Base-by-base conservation (phyloP, 2,888 invertebrate species). In the Drosophila ezoana region DNA sequence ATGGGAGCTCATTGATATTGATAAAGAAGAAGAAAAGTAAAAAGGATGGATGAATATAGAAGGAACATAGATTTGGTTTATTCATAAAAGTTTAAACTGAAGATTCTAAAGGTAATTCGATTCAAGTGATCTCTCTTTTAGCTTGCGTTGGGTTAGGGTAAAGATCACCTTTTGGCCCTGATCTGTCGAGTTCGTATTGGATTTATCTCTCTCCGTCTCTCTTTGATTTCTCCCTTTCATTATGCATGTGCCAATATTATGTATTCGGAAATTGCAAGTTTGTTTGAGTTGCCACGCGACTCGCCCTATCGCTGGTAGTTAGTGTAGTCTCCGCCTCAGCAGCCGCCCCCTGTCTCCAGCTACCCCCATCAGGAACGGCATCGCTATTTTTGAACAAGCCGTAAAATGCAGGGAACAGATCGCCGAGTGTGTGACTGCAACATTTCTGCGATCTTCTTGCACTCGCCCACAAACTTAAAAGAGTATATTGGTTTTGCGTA, bases 351-450 rank as follows among this genome's bases (percentile, higher is more conserved):
- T 14, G 20, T 16, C 11, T 16, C 33, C 8, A 28, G 28, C 8
- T 28, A 28, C 28, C 28, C 16, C 18, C 13, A 35, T 13, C 48
- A 40, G 63, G 59, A 53, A 44, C 35, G 13, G 73, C 69, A 37
- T 35, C 16, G 56, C 70, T 74, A 75, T 76, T 76, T 76, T 73
- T 65, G 62, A 45, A 77, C 48, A 23, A 20, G 64, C 63, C 48
- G 47, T 63, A 63, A 60, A 75, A 61, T 45, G 58, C 58, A 45
- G 72, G 35, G 43, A 57, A 35, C 58, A 52, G 57, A 68, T 60
- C 61, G 54, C 52, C 56, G 20, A 18, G 2, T 16, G 58, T 28
- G 16, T 28, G 52, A 13, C 35, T 64, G 58, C 49, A 62, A 56
- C 63, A 63, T 52, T 63, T 68, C 43, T 32, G 41, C 48, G 35